phyloP scores from a whole-genome alignment of 2,888 invertebrate species.

The Leptothorax acervorum region DNA sequence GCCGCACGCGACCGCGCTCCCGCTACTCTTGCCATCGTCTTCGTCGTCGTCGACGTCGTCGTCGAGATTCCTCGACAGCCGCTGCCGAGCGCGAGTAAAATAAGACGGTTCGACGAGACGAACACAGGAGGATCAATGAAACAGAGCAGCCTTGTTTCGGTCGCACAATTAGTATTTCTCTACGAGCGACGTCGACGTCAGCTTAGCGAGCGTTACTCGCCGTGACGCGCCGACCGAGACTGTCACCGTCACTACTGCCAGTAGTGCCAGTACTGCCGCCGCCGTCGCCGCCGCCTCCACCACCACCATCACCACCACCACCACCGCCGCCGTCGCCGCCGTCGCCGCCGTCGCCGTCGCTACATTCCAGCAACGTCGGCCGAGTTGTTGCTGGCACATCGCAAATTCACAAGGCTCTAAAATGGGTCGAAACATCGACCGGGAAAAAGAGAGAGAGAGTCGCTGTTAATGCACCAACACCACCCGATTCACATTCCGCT shows the following conservation, averaged over 20 bases:
- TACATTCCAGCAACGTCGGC: slow-evolving; percentile 19
- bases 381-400: slow-evolving; percentile 11
- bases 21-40: not conserved
- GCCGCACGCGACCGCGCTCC: not conserved
- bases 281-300: not conserved
- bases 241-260: not conserved
- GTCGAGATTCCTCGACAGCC: not conserved
- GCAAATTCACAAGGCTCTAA: not conserved
- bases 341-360: no score
- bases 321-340: not conserved
- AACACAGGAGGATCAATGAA: slow-evolving; percentile 38
- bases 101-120: not conserved
- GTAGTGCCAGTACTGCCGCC: not conserved
- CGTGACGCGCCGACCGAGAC: slow-evolving; percentile 48
- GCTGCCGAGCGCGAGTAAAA: not conserved
- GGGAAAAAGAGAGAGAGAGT: not conserved
- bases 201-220: not conserved
- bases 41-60: not conserved
- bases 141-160: slow-evolving; percentile 7
- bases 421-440: slow-evolving; percentile 32
- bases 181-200: slow-evolving; percentile 6
- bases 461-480: not conserved
- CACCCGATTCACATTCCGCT: slow-evolving; percentile 7
- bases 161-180: slow-evolving; percentile 3
- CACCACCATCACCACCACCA: not conserved